Percentiles rank a stretch among this genome's conserved stretches.
Conservation (phyloP, 2,113 vertebrate genomes). For the Bos javanicus region DNA sequence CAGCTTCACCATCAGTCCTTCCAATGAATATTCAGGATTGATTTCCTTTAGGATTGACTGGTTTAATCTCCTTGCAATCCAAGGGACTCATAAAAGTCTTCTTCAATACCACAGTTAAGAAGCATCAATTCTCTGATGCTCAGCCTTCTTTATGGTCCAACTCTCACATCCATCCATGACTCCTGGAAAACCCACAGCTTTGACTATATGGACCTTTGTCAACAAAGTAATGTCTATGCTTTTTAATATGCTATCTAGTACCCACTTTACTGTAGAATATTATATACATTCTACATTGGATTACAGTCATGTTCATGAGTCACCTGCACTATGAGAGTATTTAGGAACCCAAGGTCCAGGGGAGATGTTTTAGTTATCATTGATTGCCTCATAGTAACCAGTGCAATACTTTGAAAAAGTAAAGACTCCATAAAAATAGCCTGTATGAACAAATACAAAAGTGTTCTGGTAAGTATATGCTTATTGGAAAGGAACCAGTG, state of each 20-base stretch:
- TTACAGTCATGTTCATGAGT: neutral
- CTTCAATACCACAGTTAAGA: neutral
- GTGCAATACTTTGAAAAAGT: neutral
- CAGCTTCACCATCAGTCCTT: neutral
- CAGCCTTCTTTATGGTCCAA: neutral
- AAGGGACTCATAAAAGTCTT: neutral
- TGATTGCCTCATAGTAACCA: neutral
- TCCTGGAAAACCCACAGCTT: neutral
- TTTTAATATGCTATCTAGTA: neutral
- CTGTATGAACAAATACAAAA: neutral
- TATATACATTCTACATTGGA: neutral
- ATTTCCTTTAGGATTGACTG: neutral
- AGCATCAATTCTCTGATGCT: neutral
- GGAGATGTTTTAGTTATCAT: neutral
- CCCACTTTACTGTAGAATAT: neutral
- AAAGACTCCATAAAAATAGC: neutral
- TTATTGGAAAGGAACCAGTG: neutral
- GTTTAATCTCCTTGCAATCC: neutral
- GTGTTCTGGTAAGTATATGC: neutral
- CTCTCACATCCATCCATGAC: neutral
- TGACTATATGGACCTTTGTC: neutral
- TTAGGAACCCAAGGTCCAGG: neutral
- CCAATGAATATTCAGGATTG: neutral
- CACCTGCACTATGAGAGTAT: neutral
- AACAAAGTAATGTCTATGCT: neutral